These are phyloP conservation scores for Carassius carassius DNA, from an alignment of 2,113 vertebrate genomes.

Conservation along the genomic window DNA sequence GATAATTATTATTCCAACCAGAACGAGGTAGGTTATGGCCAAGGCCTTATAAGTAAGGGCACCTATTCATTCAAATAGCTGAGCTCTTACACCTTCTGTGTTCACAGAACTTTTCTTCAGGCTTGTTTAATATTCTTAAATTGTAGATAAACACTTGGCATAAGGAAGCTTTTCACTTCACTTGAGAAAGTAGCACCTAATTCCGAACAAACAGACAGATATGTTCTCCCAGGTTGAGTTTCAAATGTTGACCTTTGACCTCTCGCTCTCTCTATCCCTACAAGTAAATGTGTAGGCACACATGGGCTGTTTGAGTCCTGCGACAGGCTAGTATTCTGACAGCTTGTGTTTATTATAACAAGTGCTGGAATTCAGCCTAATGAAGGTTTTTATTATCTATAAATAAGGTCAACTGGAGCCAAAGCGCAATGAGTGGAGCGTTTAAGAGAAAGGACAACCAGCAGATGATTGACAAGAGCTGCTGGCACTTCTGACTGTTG, in stretches of 20 bases:
- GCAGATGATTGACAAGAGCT: conserved; percentile 46
- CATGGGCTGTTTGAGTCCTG: conserved; percentile 24
- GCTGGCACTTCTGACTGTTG: conserved; percentile 41
- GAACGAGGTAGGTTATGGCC: not conserved
- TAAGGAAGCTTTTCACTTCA: conserved; percentile 71
- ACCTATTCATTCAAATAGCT: not conserved
- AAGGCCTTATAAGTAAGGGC: not conserved
- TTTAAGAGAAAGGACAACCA: conserved; percentile 2
- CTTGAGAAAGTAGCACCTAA: conserved; percentile 60
- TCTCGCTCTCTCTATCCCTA: conserved; percentile 24
- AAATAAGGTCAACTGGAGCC: conserved; percentile 58
- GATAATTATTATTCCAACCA: not conserved
- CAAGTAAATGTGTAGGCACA: conserved; percentile 1
- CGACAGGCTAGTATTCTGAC: conserved; percentile 11
- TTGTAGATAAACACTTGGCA: conserved; percentile 66
- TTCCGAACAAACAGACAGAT: conserved; percentile 60
- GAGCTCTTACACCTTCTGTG: not conserved
- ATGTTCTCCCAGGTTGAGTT: conserved; percentile 62
- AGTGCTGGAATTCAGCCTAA: conserved; percentile 62
- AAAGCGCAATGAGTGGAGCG: conserved; percentile 34
- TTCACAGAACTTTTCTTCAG: conserved; percentile 19
- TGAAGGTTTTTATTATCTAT: conserved; percentile 68
- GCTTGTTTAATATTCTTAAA: conserved; percentile 66
- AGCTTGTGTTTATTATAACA: conserved; percentile 62
- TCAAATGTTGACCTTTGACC: conserved; percentile 61